These are phyloP conservation scores for Heptascelio sp. DNA, from an alignment of 2,888 invertebrate genomes.

Conservation along the genomic window DNA sequence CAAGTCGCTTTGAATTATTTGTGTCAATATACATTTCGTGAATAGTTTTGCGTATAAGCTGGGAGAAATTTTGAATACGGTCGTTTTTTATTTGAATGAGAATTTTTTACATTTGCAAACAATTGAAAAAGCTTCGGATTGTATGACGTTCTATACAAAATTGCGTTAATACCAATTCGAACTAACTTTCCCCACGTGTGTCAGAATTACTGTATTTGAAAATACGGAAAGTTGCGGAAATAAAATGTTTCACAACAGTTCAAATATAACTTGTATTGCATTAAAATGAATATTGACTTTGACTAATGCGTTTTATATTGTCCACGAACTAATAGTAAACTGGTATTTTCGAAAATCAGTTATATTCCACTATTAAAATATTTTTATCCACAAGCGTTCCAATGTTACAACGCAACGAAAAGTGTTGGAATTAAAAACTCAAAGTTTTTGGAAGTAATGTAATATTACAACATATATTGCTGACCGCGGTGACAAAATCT, in stretches of 20 bases:
- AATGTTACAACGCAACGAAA: too few species aligned
- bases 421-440: too few species aligned
- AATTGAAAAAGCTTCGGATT: slow-evolving; percentile 37
- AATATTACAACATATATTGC: too few species aligned
- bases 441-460: too few species aligned
- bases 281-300: slow-evolving; percentile 5
- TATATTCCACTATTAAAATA: too few species aligned
- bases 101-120: slow-evolving; percentile 43
- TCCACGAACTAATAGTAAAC: too few species aligned
- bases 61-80: slow-evolving; percentile 2
- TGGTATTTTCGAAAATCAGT: too few species aligned
- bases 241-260: background rate
- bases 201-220: slow-evolving; percentile 12
- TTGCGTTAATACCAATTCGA: slow-evolving; percentile 33
- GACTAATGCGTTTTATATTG: background rate
- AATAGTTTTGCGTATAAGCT: slow-evolving; percentile 20
- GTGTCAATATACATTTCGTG: background rate
- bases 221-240: slow-evolving; percentile 1
- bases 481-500: too few species aligned
- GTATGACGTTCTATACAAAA: slow-evolving; percentile 41
- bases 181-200: slow-evolving; percentile 23
- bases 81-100: slow-evolving; percentile 3
- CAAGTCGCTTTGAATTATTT: background rate
- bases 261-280: background rate
- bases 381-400: too few species aligned